These are phyloP conservation scores for Alethe diademata DNA, from an alignment of 2,113 vertebrate genomes.

Conservation along the genomic window DNA sequence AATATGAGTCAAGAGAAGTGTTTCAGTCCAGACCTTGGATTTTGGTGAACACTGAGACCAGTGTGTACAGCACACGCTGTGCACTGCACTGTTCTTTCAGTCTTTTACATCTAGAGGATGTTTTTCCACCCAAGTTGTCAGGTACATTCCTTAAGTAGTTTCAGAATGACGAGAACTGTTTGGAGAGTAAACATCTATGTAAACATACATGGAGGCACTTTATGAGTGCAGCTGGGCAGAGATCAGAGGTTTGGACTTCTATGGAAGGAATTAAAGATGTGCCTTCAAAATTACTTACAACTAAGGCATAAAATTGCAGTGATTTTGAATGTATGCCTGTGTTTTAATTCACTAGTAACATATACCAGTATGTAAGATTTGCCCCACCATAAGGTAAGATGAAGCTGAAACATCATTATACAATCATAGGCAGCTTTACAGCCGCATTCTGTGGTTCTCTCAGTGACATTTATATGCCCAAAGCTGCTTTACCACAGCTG, in stretches of 20 bases:
- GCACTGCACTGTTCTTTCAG: neutral
- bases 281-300: neutral
- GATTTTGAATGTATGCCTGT: neutral
- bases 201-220: conserved; percentile 9
- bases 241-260: neutral
- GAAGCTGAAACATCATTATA: neutral
- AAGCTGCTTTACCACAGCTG: neutral
- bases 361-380: neutral
- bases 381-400: neutral
- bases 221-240: neutral
- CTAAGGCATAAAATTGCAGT: neutral
- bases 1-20: neutral
- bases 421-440: neutral
- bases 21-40: neutral
- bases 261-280: neutral
- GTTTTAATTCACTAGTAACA: neutral
- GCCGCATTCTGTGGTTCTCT: neutral
- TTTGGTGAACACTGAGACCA: neutral
- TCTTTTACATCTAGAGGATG: neutral
- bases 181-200: conserved; percentile 49
- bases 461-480: neutral
- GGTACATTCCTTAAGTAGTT: conserved; percentile 40
- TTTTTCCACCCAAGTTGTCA: conserved; percentile 3
- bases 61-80: neutral
- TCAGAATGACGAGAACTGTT: conserved; percentile 17